Percentiles rank a stretch among this genome's conserved stretches.
Evolutionary conservation across 1,140 invertebrate species (phyloP).

Genomic region (Thaumatotibia leucotreta): DNA sequence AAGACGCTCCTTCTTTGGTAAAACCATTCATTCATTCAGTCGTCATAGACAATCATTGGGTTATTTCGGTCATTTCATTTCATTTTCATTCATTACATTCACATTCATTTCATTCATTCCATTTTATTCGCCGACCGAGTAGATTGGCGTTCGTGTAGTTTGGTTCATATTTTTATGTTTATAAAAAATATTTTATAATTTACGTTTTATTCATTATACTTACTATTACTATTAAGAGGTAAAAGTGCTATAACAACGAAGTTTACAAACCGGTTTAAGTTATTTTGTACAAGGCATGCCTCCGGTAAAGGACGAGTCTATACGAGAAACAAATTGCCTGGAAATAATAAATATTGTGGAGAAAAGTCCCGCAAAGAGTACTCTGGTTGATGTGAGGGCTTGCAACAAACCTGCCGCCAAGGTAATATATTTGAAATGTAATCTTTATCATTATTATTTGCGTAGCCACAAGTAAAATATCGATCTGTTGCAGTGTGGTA

Average conservation of each 20-base stretch:
- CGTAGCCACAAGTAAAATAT: constrained; percentile 8
- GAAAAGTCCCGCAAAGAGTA: constrained; percentile 68
- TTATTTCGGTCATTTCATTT: background rate
- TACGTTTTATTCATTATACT: background rate
- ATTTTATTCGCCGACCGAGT: constrained; percentile 18
- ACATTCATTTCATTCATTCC: constrained; percentile 23
- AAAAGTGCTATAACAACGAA: background rate
- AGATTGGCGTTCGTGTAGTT: background rate
- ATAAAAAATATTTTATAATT: background rate
- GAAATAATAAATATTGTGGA: constrained; percentile 66
- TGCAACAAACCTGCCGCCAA: constrained; percentile 74
- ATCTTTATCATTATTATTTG: background rate
- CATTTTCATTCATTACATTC: constrained; percentile 21
- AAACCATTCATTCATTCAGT: too few species aligned
- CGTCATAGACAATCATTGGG: too few species aligned
- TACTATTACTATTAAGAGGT: background rate
- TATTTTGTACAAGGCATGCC: constrained; percentile 59
- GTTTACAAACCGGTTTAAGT: background rate
- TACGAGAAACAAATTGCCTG: constrained; percentile 70
- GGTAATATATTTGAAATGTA: constrained; percentile 43
- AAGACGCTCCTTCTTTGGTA: too few species aligned
- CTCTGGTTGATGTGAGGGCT: constrained; percentile 71
- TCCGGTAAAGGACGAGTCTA: constrained; percentile 72
- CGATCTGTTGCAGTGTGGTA: background rate
- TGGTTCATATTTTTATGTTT: background rate